Percentiles rank a stretch among this genome's conserved stretches.
phyloP scores from a whole-genome alignment of 2,888 invertebrate genomes.

The Ommatoiulus sabulosus region DNA sequence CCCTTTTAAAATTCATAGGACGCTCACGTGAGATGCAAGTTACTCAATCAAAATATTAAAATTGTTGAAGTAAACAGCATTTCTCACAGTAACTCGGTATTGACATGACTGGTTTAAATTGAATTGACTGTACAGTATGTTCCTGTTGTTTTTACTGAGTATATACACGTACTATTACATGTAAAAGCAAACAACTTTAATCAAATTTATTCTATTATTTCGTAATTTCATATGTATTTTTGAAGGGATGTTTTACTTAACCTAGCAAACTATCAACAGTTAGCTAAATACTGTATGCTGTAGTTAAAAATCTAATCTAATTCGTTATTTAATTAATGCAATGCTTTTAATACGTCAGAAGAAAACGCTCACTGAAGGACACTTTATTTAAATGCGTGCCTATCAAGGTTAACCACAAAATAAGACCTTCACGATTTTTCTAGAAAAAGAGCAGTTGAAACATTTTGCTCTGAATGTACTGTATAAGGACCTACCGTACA shows the following conservation, averaged over 20 bases:
- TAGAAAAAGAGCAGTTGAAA: not conserved
- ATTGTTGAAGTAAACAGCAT: too few relatives aligned
- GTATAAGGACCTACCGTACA: not conserved
- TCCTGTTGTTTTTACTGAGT: too few relatives aligned
- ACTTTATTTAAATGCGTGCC: not conserved
- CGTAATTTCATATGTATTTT: not conserved
- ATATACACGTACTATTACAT: too few relatives aligned
- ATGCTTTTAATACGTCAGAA: not conserved
- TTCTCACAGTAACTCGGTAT: too few relatives aligned
- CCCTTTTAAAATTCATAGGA: too few relatives aligned
- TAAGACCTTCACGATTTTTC: not conserved
- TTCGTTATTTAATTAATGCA: constrained; percentile 29
- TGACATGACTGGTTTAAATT: too few relatives aligned
- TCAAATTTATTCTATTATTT: not conserved
- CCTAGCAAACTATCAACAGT: not conserved
- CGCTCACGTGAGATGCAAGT: too few relatives aligned
- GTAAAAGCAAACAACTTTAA: not conserved
- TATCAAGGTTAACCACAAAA: constrained; percentile 3
- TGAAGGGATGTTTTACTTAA: not conserved
- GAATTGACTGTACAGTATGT: too few relatives aligned
- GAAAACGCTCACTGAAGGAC: not conserved
- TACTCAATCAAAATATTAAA: too few relatives aligned
- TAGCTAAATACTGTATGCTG: not conserved
- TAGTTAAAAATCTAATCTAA: not conserved
- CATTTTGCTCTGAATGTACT: not conserved